These are phyloP conservation scores for Andrena marginata DNA, from an alignment of 2,888 invertebrate genomes.

Conservation along the genomic window DNA sequence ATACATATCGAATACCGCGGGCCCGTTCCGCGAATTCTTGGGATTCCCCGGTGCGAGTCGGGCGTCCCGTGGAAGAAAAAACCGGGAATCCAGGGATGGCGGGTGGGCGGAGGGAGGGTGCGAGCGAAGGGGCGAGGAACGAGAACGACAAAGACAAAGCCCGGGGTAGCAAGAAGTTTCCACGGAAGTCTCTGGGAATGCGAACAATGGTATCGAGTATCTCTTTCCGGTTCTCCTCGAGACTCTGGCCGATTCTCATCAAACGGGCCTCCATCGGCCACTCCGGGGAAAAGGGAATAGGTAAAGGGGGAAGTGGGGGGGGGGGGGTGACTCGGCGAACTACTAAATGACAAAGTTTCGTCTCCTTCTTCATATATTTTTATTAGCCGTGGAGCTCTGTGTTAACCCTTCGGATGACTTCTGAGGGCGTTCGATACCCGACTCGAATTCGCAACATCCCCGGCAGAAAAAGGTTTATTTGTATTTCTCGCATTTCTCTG, in stretches of 20 bases:
- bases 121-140: constrained; percentile 2
- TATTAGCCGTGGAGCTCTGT: background rate
- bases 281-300: background rate
- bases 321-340: background rate
- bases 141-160: constrained; percentile 44
- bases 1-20: constrained; percentile 60
- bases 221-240: constrained; percentile 32
- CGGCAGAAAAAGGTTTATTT: too few relatives aligned
- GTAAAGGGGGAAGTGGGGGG: too few relatives aligned
- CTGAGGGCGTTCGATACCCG: background rate
- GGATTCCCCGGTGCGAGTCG: constrained; percentile 50
- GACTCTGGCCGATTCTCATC: constrained; percentile 10
- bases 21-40: constrained; percentile 64
- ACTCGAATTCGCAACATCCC: too few relatives aligned
- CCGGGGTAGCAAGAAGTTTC: constrained; percentile 45
- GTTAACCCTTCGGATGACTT: background rate
- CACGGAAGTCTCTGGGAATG: constrained; percentile 46
- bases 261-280: constrained; percentile 9
- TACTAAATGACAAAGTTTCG: constrained; percentile 34
- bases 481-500: too few relatives aligned
- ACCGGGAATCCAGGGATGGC: background rate
- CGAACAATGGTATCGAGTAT: constrained; percentile 53
- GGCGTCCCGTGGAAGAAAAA: constrained; percentile 45
- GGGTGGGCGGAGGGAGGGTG: background rate
- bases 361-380: constrained; percentile 12